Evolutionary conservation across 2,797 vertebrate genomes (phyloP), one percentile per base, ranked within the genome.

Genomic region (Erithacus rubecula): DNA sequence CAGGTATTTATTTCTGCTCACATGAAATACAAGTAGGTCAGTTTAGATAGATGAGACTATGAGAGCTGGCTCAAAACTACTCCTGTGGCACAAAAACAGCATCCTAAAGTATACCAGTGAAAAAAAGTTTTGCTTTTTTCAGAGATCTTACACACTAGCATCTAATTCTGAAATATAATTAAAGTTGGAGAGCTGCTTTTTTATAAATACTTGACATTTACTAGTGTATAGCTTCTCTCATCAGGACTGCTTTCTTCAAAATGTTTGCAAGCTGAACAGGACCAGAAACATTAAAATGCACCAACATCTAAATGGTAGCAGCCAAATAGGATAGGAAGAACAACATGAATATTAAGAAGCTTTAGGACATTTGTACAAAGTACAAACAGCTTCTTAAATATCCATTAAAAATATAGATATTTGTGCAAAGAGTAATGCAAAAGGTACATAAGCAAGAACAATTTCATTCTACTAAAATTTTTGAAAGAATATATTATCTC

Each of bases 201-300:
- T 94, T 64, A 75, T 47, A 89, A 94, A 91, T 78, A 81, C 87
- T 94, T 96, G 95, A 96, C 83, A 94, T 96, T 90, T 94, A 69
- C 69, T 81, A 7, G 39, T 64, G n/a, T 80, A 53, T 68, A 94
- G n/a, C 62, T 94, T 95, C 43, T 89, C 72, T 88, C 87, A 90
- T 90, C 70, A 96, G 84, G 46, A 81, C 81, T 94, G 62, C 72
- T 94, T 85, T 94, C n/a, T 43, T 93, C 58, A 88, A 94, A 96
- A 94, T 86, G 60, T 87, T 93, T 95, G 85, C 89, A 90, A 87
- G 82, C 90, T 94, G 46, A 76, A 91, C 59, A 53, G 59, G 41
- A 87, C 84, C 83, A 91, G 67, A 93, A 93, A 86, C n/a, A 52
- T 15, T 79, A 53, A 95, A 93, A 87, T 56, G n/a, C 49, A 82